Base-by-base conservation (phyloP, 2,113 vertebrate genomes). In the Chionis minor region DNA sequence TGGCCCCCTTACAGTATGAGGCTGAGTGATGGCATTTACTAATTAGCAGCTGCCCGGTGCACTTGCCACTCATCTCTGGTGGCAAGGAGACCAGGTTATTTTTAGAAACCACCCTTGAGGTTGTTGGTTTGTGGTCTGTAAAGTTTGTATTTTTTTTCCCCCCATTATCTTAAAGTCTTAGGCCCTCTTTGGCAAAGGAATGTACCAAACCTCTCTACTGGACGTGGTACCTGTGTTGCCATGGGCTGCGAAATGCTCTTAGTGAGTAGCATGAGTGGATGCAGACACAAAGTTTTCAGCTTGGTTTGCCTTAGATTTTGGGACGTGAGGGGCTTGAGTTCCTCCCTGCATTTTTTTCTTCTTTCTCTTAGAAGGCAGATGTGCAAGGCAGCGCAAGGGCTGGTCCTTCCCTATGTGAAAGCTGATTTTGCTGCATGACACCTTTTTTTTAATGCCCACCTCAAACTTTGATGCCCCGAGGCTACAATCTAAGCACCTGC, bases 251-350 rank as follows among this genome's bases (percentile, higher is more conserved):
- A 49, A 66, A 72, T 6, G 21, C 26, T 71, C 30, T 42, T 0
- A 4, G 40, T 22, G 52, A 49, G n/a, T 1, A 4, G n/a, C 51
- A 19, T 0, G 1, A 27, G 38, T 2, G 1, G 33, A 9, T 3
- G 7, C 23, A 14, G 74, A 30, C 24, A 14, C 2, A 6, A 28
- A 44, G 12, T 19, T 71, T 65, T 75, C 26, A 17, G 77, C 26
- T 49, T 2, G 2, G 9, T 51, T 56, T 2, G 3, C 35, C 59
- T 65, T 44, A 33, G 49, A 14, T 55, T 33, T 30, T 54, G 35
- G 26, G 12, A 58, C 0, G 7, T 14, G 24, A 6, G 17, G 32
- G 30, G 17, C 52, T 65, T 4, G 4, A 73, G 30, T 8, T 65
- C 33, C 28, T 67, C 24, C 20, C 10, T 27, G 56, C 14, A 7